A percentile compares a stretch with the other conserved stretches of the same genome.
phyloP scores from a whole-genome alignment of 2,888 invertebrate genomes.

The Metalampra italica region DNA sequence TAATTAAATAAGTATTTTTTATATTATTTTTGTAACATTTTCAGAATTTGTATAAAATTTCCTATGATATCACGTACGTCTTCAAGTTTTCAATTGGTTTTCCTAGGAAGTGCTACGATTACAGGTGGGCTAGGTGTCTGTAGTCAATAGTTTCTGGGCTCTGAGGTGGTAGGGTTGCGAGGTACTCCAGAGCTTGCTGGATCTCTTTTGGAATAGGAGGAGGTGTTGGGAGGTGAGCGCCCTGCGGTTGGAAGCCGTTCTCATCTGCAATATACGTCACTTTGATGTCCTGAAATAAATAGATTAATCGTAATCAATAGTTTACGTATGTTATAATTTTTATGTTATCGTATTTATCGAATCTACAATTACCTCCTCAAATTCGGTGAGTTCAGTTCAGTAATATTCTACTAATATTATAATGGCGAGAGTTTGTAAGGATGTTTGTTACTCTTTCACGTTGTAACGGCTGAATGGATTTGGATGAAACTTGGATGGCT shows the following conservation, averaged over 20 bases:
- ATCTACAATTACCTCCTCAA: too few relatives aligned
- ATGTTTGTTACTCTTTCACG: too few relatives aligned
- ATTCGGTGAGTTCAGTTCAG: too few relatives aligned
- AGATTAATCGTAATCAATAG: not conserved
- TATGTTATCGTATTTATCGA: too few relatives aligned
- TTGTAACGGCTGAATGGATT: too few relatives aligned
- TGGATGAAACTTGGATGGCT: too few relatives aligned
- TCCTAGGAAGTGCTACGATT: not conserved
- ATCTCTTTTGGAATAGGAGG: slow-evolving; percentile 85
- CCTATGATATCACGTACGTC: not conserved
- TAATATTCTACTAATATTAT: too few relatives aligned
- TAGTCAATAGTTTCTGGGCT: slow-evolving; percentile 40
- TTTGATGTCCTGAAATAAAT: slow-evolving; percentile 67
- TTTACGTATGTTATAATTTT: not conserved
- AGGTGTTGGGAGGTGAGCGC: slow-evolving; percentile 80
- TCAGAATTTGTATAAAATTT: not conserved
- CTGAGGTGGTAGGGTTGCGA: slow-evolving; percentile 80
- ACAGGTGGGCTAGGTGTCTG: slow-evolving; percentile 20
- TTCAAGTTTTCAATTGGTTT: not conserved
- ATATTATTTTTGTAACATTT: not conserved
- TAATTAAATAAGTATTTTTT: not conserved
- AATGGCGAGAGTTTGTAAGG: too few relatives aligned
- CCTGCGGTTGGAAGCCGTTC: slow-evolving; percentile 84
- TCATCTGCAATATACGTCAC: slow-evolving; percentile 84
- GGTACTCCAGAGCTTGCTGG: slow-evolving; percentile 80